phyloP scores from a whole-genome alignment of 2,797 vertebrate species.

The Neosalanx taihuensis region DNA sequence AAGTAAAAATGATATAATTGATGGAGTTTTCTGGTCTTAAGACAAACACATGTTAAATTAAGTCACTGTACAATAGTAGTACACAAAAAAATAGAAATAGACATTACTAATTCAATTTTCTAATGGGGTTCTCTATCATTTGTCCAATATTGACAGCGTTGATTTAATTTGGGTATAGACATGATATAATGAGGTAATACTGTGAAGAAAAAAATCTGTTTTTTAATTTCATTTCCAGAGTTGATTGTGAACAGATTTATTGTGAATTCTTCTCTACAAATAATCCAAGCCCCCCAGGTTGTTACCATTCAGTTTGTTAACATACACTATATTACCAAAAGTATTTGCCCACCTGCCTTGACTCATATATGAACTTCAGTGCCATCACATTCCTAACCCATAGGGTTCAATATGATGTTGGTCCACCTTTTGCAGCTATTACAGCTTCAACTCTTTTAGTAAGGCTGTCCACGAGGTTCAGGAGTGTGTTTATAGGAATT shows the following conservation, averaged over 20 bases:
- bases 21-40: too few relatives aligned
- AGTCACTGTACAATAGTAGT: constrained; percentile 21
- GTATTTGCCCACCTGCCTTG: too few relatives aligned
- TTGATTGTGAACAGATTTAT: not conserved
- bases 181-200: not conserved
- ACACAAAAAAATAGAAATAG: constrained; percentile 8
- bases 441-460: too few relatives aligned
- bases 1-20: too few relatives aligned
- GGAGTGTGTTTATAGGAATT: too few relatives aligned
- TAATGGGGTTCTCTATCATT: constrained; percentile 15
- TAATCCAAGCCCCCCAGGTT: not conserved
- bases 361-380: too few relatives aligned
- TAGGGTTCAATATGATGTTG: too few relatives aligned
- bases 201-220: not conserved
- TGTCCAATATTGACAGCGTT: constrained; percentile 7
- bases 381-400: too few relatives aligned
- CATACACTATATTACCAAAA: too few relatives aligned
- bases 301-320: too few relatives aligned
- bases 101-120: constrained; percentile 22
- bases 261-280: not conserved
- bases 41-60: constrained; percentile 5
- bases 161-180: not conserved
- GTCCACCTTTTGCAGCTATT: too few relatives aligned
- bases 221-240: not conserved
- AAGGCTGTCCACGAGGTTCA: too few relatives aligned